Evolutionary conservation across 2,888 invertebrate genomes (phyloP), one percentile per base, ranked within the genome.

Genomic region (Temnothorax ravouxi): DNA sequence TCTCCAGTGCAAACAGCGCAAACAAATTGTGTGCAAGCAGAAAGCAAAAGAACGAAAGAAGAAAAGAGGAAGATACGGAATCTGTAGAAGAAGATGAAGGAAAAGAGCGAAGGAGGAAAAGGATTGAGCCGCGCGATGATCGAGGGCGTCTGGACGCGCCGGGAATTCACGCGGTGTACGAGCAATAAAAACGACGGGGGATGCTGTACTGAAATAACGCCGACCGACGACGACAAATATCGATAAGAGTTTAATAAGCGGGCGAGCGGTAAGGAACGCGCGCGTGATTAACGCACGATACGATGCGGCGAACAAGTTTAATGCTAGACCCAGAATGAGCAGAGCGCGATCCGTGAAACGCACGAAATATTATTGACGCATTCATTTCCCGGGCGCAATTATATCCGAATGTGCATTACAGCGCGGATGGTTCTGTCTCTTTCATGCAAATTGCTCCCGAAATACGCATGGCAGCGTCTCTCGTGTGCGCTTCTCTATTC

Each of bases 191-290:
- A 52, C 50, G 41, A 15, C n/a, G 29, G n/a, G 69, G 69, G 77
- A 69, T 77, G n/a, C 66, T 54, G 18, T 54, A 41, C 76, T 56
- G 54, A 56, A 56, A 69, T 77, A 77, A 34, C 77, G 29, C 18
- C 74, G 44, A 29, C 34, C 59, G 74, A 61, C 59, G 54, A 77
- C 69, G 54, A 67, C 69, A 67, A 41, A 54, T 67, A 34, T 34
- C 77, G 54, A 56, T 77, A 69, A 69, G 69, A 25, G 41, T 79
- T 56, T 69, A 69, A 79, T 77, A 77, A 77, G 54, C 41, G 52
- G 52, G 52, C 50, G 47, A 50, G 34, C 34, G 76, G 76, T 18
- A 47, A 64, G 66, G 38, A 64, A 52, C 50, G 38, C 50, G 11
- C 50, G 66, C 25, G 76, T 64, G 64, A 76, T 76, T 50, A 64